phyloP scores from a whole-genome alignment of 2,113 vertebrate genomes.

The Trachemys scripta region DNA sequence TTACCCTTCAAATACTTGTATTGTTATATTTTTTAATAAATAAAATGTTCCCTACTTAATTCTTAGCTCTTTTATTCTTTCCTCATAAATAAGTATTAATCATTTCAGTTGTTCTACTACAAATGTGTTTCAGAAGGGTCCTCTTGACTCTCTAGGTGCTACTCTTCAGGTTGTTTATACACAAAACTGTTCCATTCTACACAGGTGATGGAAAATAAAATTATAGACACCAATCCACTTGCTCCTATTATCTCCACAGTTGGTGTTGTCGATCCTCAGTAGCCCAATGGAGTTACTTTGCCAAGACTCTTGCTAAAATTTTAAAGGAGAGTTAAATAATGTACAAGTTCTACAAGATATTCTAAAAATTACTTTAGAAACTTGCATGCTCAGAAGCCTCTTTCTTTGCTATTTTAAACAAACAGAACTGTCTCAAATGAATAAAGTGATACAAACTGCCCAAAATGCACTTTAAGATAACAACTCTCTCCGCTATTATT shows the following conservation, averaged over 20 bases:
- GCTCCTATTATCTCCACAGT: not conserved
- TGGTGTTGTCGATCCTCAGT: not conserved
- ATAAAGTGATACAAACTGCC: not conserved
- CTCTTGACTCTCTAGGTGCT: not conserved
- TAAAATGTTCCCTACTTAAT: not conserved
- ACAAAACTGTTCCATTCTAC: not conserved
- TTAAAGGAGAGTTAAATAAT: not conserved
- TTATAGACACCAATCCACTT: not conserved
- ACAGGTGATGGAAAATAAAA: not conserved
- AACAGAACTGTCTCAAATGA: not conserved
- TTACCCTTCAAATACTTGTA: rapidly evolving
- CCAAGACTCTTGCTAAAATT: not conserved
- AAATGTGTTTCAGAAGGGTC: not conserved
- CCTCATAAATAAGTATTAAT: not conserved
- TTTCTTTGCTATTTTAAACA: not conserved
- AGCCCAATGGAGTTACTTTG: not conserved
- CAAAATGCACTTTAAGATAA: not conserved
- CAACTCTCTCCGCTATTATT: not conserved
- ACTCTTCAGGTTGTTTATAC: not conserved
- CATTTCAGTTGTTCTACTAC: not conserved
- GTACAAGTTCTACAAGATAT: not conserved
- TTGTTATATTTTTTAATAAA: not conserved
- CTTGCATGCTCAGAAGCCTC: not conserved
- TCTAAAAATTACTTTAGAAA: not conserved
- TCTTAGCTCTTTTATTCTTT: not conserved